Evolutionary conservation across 2,113 vertebrate genomes (phyloP).

Genomic region (Pelmatolapia mariae): DNA sequence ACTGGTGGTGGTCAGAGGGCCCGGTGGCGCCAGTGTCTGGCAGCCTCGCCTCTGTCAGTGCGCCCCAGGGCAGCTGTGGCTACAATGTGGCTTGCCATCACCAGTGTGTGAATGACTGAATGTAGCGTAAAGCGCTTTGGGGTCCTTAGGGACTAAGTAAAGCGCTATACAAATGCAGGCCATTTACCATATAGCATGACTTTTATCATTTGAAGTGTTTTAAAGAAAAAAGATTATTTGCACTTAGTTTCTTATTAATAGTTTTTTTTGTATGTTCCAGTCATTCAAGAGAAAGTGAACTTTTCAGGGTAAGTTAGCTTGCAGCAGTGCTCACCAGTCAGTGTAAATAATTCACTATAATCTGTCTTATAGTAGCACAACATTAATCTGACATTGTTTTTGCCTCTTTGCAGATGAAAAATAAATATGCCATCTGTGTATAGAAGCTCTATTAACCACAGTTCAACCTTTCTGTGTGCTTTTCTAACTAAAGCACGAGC

Average conservation of each 20-base stretch:
- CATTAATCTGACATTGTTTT: not conserved
- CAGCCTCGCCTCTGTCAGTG: no score
- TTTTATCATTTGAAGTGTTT: not conserved
- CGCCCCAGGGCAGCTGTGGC: no score
- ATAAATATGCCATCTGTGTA: not conserved
- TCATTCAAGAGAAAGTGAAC: not conserved
- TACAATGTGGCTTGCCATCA: no score
- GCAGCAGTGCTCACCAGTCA: not conserved
- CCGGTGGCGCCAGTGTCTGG: no score
- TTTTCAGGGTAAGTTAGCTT: not conserved
- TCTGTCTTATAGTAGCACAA: not conserved
- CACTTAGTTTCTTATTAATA: not conserved
- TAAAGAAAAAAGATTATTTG: not conserved
- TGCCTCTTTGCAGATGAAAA: not conserved
- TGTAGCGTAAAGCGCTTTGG: no score
- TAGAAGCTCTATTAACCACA: not conserved
- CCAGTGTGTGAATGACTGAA: no score
- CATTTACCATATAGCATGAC: no score
- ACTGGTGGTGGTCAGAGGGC: no score
- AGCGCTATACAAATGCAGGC: no score
- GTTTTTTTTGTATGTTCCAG: not conserved
- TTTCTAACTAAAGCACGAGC: not conserved
- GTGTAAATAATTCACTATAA: not conserved
- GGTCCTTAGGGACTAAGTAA: no score
- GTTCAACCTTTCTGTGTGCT: not conserved